phyloP scores from a whole-genome alignment of 1,140 invertebrate genomes.

The Chironomus tepperi region DNA sequence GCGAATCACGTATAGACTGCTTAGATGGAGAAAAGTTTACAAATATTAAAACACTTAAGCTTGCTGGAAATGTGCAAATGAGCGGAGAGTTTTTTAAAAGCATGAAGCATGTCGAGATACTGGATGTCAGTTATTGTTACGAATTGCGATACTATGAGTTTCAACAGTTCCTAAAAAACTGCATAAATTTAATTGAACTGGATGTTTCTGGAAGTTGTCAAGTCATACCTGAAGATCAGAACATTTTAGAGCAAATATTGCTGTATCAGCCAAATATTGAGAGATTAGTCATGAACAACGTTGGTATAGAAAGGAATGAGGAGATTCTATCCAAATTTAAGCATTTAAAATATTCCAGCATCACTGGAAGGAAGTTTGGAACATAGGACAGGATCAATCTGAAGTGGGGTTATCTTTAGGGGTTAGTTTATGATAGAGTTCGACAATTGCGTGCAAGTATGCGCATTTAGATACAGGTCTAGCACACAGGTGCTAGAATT shows the following conservation, averaged over 20 bases:
- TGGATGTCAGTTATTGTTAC: not conserved
- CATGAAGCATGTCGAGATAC: not conserved
- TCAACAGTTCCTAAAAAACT: not conserved
- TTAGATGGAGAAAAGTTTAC: not conserved
- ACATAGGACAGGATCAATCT: conserved; percentile 14
- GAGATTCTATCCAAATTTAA: not conserved
- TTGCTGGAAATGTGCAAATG: not conserved
- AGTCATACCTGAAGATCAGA: not conserved
- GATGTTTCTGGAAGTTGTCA: not conserved
- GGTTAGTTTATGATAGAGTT: no score
- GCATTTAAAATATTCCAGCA: not conserved
- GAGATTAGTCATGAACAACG: not conserved
- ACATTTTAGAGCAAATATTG: not conserved
- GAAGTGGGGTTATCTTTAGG: conserved; percentile 9
- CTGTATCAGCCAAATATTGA: not conserved
- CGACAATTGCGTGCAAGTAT: no score
- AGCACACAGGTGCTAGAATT: no score
- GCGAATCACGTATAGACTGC: no score
- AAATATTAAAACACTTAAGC: not conserved
- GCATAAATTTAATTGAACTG: not conserved
- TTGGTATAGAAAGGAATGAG: not conserved
- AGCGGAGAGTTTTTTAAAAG: not conserved
- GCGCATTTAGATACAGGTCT: no score
- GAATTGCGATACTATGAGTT: not conserved
- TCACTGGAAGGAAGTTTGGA: not conserved